Base-by-base conservation (phyloP, 2,113 vertebrate species). In the Microcebus murinus region DNA sequence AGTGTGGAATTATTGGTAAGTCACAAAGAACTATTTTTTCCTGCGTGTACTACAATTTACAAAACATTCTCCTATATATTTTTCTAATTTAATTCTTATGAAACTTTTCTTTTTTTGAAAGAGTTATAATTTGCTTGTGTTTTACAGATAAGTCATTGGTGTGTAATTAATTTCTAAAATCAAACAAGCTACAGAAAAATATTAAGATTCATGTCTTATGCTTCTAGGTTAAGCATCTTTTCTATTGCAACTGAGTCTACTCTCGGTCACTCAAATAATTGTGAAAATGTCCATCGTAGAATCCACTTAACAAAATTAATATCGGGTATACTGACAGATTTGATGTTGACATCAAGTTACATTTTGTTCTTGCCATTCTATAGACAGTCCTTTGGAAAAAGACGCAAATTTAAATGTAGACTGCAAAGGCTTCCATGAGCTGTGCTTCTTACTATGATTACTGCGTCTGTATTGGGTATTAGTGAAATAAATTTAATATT, bases 61-160 rank as follows among this genome's bases (percentile, higher is more conserved):
- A 85, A 23, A 39, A 50, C 5, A 81, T 68, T 36, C 17, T 25
- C 29, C 45, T 63, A 29, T 20, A 7, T 50, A 76, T 83, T 57
- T 73, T 96, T 59, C 42, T 80, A 14, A 74, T 52, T 80, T 90
- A 73, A 80, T 39, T 15, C 13, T 65, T 63, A 73, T 25, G 48
- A 92, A 85, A 74, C 11, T 67, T 96, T 59, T 36, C 42, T 63
- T 94, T 94, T 61, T 45, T 70, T 86, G 8, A 80, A 36, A 92
- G 18, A 85, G 15, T 55, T 55, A 15, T 50, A 13, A 77, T 93
- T 76, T 86, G 11, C 6, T 94, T 86, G 6, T 80, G 9, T 48
- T 90, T 82, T 77, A 70, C 8, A 57, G 18, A 42, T 39, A 86
- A 31, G 23, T 34, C 23, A 74, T 3, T 80, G n/a, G 85, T 87